These are phyloP conservation scores for Beaufortia kweichowensis DNA, from an alignment of 2,113 vertebrate genomes.

Conservation along the genomic window DNA sequence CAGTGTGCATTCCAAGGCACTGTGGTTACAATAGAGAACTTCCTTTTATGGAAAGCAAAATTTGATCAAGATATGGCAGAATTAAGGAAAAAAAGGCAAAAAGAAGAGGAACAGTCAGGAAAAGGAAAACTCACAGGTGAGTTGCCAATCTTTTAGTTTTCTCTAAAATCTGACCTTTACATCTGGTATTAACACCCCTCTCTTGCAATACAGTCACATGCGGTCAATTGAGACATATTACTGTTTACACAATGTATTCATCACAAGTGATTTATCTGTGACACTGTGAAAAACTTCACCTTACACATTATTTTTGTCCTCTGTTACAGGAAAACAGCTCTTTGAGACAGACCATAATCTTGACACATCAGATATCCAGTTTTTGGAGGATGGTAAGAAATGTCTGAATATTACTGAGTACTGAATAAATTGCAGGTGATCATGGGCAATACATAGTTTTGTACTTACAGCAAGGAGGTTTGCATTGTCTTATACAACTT, in stretches of 20 bases:
- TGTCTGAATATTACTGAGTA: neutral
- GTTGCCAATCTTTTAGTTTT: conserved; percentile 20
- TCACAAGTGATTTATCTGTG: too few relatives aligned
- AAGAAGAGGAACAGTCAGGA: conserved; percentile 89
- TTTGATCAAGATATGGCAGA: conserved; percentile 90
- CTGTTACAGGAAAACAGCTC: conserved; percentile 87
- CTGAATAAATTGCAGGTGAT: neutral
- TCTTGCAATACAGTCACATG: neutral
- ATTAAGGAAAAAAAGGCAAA: conserved; percentile 86
- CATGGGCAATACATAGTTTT: neutral
- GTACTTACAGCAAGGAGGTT: too few relatives aligned
- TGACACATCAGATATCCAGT: conserved; percentile 97
- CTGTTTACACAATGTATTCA: neutral
- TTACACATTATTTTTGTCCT: neutral
- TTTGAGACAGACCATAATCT: conserved; percentile 98
- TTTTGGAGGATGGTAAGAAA: conserved; percentile 89
- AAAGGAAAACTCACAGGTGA: conserved; percentile 92
- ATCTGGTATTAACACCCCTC: too few relatives aligned
- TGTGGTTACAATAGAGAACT: conserved; percentile 96
- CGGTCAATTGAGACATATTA: neutral
- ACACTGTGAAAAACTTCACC: too few relatives aligned
- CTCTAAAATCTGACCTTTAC: neutral
- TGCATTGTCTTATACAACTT: too few relatives aligned
- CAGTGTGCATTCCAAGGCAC: conserved; percentile 90
- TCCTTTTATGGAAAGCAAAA: conserved; percentile 89